Conservation (phyloP, 2,888 invertebrate species). For the Gisinianus flammeolus region DNA sequence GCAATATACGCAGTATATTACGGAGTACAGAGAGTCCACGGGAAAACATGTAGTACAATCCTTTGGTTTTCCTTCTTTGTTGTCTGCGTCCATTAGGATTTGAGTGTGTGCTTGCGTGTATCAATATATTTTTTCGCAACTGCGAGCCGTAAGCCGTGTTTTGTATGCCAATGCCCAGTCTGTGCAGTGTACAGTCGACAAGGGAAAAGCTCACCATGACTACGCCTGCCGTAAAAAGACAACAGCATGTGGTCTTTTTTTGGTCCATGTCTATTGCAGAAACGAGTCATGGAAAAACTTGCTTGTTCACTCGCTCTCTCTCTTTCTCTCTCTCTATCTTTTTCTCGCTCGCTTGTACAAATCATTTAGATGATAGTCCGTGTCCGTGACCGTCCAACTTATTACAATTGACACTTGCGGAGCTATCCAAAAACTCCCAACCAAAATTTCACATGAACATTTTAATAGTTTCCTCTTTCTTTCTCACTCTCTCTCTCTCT, state of each 20-base stretch:
- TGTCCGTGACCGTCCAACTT: constrained; percentile 3
- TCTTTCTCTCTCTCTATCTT: not conserved
- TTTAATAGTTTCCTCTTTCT: not conserved
- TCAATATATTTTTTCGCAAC: no score
- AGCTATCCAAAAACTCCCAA: not conserved
- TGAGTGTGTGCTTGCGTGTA: no score
- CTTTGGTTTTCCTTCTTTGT: no score
- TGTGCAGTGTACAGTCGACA: not conserved
- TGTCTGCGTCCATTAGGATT: no score
- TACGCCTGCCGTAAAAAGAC: constrained; percentile 5
- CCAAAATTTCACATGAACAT: constrained; percentile 5
- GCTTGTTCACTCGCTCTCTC: not conserved
- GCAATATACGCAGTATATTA: no score
- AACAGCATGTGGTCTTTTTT: constrained; percentile 23
- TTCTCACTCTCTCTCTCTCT: not conserved
- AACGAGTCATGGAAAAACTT: constrained; percentile 1
- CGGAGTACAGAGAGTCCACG: no score
- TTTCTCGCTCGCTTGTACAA: no score
- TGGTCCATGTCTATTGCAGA: not conserved
- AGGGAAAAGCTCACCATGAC: not conserved
- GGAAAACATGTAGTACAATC: no score
- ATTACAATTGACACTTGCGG: not conserved
- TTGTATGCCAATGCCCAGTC: no score
- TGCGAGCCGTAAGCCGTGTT: no score
- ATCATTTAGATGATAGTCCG: constrained; percentile 4